Evolutionary conservation across 2,113 vertebrate species (phyloP), one percentile per base, ranked within the genome.

Genomic region (Oreochromis aureus): DNA sequence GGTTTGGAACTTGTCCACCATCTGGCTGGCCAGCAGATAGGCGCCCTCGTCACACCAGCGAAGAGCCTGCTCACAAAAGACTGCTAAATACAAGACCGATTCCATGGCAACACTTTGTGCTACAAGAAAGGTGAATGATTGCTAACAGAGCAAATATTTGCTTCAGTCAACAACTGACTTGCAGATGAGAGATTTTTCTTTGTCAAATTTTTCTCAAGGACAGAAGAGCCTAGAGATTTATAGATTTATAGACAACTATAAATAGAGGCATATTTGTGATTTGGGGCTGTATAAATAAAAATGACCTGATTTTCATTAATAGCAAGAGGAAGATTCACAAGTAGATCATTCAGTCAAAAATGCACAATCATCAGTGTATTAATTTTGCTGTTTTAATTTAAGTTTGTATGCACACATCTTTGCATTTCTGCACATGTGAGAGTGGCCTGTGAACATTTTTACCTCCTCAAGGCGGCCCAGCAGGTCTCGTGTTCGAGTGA

Each of bases 11-110:
- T 96, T 98, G 58, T 98, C 97, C 89, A 97, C 94, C 93, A 97
- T 98, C 95, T 99, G 99, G 94, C 97, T 98, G 32, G 98, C 98
- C 10, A 99, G 95, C 61, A 99, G 96, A 90, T 97, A 98, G 22
- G 98, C 98, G 27, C 98, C 98, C 86, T 99, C 96, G 6, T 99
- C 97, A 69, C 98, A 99, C 96, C 98, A 99, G 58, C 96, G 95
- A 61, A 96, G 95, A 19, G 97, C 97, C 99, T 99, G 93, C 53
- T 27, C 41, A 88, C 16, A 89, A 39, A 82, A 54, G 53, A 5
- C 6, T 53, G 18, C 73, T 78, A n/a, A 11, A 81, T 59, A 54
- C 16, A 30, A 32, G 44, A 32, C 24, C 24, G 24, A 51, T 76
- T 51, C 44, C 44, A 19, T 32, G 71, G 24, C 22, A 19, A 30